A percentile compares a stretch with the other conserved stretches of the same genome.
phyloP scores from a whole-genome alignment of 2,113 vertebrate species.

The Mormyrus iriodes region DNA sequence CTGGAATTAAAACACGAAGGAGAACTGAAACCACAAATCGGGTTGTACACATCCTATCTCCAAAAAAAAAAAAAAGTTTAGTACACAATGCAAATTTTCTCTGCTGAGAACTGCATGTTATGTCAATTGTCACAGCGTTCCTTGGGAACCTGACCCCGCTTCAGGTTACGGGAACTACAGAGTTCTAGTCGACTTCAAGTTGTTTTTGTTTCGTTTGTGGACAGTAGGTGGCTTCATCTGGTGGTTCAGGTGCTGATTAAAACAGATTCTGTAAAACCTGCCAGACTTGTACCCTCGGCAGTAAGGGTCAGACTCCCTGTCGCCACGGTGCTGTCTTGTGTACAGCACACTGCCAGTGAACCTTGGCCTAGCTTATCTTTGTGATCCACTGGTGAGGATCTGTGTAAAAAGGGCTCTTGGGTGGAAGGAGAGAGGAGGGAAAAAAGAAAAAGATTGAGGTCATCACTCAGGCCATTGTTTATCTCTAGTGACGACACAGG shows the following conservation, averaged over 20 bases:
- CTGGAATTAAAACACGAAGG: not conserved
- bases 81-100: not conserved
- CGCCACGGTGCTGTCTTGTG: not conserved
- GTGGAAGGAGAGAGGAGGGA: not conserved
- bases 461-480: not conserved
- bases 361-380: not conserved
- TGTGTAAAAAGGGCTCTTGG: not conserved
- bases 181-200: not conserved
- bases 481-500: not conserved
- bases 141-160: not conserved
- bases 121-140: not conserved
- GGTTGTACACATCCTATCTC: not conserved
- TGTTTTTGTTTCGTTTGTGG: not conserved
- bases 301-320: not conserved
- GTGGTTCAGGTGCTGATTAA: not conserved
- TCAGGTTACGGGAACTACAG: not conserved
- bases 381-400: not conserved
- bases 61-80: not conserved
- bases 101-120: not conserved
- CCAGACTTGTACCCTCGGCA: not conserved
- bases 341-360: not conserved
- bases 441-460: not conserved
- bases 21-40: conserved; percentile 1
- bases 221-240: not conserved
- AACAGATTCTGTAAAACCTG: not conserved